Base-by-base conservation (phyloP, 2,113 vertebrate species). In the Empidonax traillii region DNA sequence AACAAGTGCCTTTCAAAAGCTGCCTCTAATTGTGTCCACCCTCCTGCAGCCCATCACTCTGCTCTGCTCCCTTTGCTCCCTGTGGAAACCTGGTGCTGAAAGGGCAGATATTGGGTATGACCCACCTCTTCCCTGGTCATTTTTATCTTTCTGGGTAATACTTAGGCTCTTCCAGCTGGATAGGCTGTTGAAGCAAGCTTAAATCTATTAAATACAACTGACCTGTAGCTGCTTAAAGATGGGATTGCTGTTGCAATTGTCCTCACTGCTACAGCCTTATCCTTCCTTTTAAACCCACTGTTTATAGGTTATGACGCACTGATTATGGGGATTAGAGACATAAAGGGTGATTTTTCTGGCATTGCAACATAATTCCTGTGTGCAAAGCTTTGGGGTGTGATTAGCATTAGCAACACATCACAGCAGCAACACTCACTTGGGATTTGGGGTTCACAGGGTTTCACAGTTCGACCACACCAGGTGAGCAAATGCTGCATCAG, bases 401-500 rank as follows among this genome's bases (percentile, higher is more conserved):
- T 10, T 47, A 33, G 4, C 7, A 1, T 12, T 0, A 8, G 4
- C 28, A 39, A 21, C n/a, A 5, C 2, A 0, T 5, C 51, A 6
- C 8, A 4, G 41, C 0, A 41, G 30, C 55, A 28, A 22, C 12
- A 35, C 35, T 47, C 61, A 18, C 5, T 44, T 61, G 4, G n/a
- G 27, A 3, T 47, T 21, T 14, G 52, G 23, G 20, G 24, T n/a
- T 63, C 37, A 1, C 17, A 39, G 3, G 7, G 65, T 51, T 67
- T n/a, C 85, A 8, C 41, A 30, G 66, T 1, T 35, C 51, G 30
- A 5, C 4, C 58, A 2, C 25, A 3, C 30, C 4, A 7, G 30
- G 17, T 16, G 14, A 84, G 44, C 28, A 37, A 35, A 39, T 1
- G 28, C 19, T 53, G 56, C 10, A 2, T 18, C 25, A 59, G 49